These are phyloP conservation scores for Onychomys leucogaster DNA, from an alignment of 2,797 vertebrate genomes.

Conservation along the genomic window DNA sequence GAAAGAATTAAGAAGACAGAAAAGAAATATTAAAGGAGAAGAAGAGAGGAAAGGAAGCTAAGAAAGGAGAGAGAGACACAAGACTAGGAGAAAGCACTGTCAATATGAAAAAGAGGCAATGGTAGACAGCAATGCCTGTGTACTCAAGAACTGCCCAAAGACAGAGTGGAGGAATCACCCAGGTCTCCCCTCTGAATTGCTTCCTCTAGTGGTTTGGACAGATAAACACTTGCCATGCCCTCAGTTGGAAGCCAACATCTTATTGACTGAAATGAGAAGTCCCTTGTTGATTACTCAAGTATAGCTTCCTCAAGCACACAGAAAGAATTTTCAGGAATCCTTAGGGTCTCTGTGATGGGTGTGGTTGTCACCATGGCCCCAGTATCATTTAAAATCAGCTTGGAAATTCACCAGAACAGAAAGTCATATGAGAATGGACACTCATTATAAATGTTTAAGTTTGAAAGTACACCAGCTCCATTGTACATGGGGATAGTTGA, in stretches of 20 bases:
- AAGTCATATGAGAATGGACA: background rate
- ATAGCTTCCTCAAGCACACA: background rate
- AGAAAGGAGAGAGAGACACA: background rate
- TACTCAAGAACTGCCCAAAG: background rate
- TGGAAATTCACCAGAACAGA: background rate
- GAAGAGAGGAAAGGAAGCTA: background rate
- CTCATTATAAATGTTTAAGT: background rate
- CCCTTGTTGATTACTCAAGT: background rate
- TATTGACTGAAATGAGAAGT: background rate
- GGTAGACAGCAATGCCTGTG: background rate
- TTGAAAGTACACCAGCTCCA: conserved; percentile 27
- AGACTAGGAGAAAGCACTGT: background rate
- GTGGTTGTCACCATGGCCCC: background rate
- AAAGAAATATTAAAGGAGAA: background rate
- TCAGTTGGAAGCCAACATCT: background rate
- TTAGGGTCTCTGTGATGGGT: background rate
- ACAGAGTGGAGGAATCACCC: background rate
- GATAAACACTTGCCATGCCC: background rate
- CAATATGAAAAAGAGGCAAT: background rate
- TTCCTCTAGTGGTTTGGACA: background rate
- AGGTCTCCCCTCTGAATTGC: background rate
- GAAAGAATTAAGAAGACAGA: background rate
- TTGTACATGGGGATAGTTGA: conserved; percentile 33
- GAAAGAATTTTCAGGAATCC: background rate
- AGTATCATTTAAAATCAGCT: background rate